These are phyloP conservation scores for Hyles lineata DNA, from an alignment of 2,888 invertebrate genomes.

Conservation along the genomic window DNA sequence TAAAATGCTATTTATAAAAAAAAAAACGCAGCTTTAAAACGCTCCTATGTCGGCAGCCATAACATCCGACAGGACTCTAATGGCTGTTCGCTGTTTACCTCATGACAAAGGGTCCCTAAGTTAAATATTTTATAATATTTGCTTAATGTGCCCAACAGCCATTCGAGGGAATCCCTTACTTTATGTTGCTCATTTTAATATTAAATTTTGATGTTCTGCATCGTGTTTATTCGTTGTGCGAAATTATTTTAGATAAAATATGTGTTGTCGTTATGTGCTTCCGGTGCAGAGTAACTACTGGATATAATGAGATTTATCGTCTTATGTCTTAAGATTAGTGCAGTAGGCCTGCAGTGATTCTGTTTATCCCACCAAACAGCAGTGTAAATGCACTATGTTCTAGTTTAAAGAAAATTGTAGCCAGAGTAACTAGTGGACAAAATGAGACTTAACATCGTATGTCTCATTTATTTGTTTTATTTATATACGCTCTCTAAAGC, in stretches of 20 bases:
- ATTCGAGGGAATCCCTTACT: slow-evolving; percentile 49
- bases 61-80: slow-evolving; percentile 45
- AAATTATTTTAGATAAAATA: slow-evolving; percentile 13
- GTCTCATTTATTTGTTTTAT: too few relatives aligned
- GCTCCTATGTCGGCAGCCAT: slow-evolving; percentile 36
- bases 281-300: not conserved
- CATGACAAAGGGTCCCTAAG: slow-evolving; percentile 52
- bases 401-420: too few relatives aligned
- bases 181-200: slow-evolving; percentile 49
- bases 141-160: slow-evolving; percentile 55
- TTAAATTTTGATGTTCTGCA: slow-evolving; percentile 38
- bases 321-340: too few relatives aligned
- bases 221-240: slow-evolving; percentile 30
- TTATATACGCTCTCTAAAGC: not conserved
- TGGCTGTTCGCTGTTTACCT: slow-evolving; percentile 59
- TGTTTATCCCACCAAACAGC: too few relatives aligned
- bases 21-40: slow-evolving; percentile 39
- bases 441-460: too few relatives aligned
- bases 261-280: not conserved
- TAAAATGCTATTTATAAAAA: not conserved
- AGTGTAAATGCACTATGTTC: too few relatives aligned
- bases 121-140: slow-evolving; percentile 66
- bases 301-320: too few relatives aligned
- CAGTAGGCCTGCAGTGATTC: too few relatives aligned
- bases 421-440: too few relatives aligned